These are phyloP conservation scores for Crax fasciolata DNA, from an alignment of 2,797 vertebrate species.

Conservation along the genomic window DNA sequence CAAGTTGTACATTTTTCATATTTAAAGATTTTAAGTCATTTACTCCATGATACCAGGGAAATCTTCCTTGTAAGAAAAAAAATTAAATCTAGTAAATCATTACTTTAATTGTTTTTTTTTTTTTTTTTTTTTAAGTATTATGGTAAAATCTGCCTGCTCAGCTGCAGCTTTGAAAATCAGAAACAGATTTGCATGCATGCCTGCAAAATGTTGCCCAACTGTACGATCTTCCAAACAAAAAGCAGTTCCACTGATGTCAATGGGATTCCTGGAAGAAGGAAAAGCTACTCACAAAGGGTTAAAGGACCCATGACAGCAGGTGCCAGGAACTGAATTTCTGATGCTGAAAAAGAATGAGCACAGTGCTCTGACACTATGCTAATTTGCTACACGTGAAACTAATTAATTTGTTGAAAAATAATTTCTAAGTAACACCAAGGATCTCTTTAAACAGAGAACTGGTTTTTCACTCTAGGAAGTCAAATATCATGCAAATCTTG, in stretches of 20 bases:
- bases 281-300: background rate
- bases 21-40: background rate
- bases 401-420: background rate
- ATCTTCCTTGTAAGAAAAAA: background rate
- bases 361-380: background rate
- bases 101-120: background rate
- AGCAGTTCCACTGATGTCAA: background rate
- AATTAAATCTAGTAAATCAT: background rate
- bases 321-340: background rate
- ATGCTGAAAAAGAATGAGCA: background rate
- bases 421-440: background rate
- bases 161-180: conserved; percentile 10
- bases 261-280: background rate
- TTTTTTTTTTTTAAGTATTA: background rate
- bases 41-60: background rate
- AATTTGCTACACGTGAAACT: background rate
- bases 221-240: no score
- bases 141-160: background rate
- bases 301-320: background rate
- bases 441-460: background rate
- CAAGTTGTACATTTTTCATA: background rate
- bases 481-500: background rate
- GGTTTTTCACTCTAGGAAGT: background rate
- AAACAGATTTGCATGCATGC: background rate
- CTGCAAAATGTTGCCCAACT: background rate